Conservation (phyloP, 2,113 vertebrate genomes). For the Engystomops pustulosus region DNA sequence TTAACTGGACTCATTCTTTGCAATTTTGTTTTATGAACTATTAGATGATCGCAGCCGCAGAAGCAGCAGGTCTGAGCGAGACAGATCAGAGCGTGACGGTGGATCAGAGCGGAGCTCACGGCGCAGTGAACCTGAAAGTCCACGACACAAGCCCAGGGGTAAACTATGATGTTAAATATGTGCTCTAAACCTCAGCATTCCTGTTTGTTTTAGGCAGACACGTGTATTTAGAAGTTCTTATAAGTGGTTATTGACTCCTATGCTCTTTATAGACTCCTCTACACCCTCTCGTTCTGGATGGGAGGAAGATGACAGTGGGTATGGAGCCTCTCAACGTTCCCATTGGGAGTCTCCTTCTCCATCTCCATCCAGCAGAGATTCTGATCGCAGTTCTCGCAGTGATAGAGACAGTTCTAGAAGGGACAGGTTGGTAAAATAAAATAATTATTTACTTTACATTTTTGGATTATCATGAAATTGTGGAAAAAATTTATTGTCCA, state of each 20-base stretch:
- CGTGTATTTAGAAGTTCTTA: too few species aligned
- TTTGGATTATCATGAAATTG: too few species aligned
- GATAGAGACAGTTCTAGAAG: conserved; percentile 45
- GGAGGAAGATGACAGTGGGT: conserved; percentile 94
- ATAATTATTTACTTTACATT: too few species aligned
- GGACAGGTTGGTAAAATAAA: conserved; percentile 20
- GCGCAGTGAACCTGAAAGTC: conserved; percentile 85
- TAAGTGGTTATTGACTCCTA: not conserved
- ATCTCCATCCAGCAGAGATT: conserved; percentile 80
- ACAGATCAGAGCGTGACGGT: conserved; percentile 77
- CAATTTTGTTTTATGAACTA: conserved; percentile 64
- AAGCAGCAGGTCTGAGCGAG: conserved; percentile 70
- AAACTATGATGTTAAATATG: not conserved
- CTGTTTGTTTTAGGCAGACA: too few species aligned
- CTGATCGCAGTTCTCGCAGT: conserved; percentile 82
- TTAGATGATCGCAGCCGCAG: conserved; percentile 82
- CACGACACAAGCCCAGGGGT: conserved; percentile 89
- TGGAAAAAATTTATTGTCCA: too few species aligned
- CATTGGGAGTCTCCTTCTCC: conserved; percentile 98
- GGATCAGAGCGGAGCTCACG: conserved; percentile 84
- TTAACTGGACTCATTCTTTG: too few species aligned
- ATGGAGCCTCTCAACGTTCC: conserved; percentile 78
- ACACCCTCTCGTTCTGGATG: conserved; percentile 94
- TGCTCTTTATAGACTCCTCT: conserved; percentile 77
- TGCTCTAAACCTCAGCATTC: too few species aligned